Conservation (phyloP, 2,113 vertebrate genomes). For the Brachyistius frenatus region DNA sequence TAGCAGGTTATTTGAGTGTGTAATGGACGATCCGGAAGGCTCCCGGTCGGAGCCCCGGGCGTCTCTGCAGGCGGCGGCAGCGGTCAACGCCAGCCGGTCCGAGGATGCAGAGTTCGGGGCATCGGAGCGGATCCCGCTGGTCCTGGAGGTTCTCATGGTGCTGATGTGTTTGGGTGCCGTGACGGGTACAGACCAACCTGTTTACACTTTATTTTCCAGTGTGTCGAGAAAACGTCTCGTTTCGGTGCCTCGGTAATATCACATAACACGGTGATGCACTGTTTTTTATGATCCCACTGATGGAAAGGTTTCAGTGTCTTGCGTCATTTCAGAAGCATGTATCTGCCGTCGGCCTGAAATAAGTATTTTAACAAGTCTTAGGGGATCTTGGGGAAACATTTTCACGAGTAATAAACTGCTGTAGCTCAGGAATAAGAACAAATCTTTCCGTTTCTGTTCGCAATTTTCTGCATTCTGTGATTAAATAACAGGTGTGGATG, state of each 20-base stretch:
- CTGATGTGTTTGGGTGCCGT: conserved; percentile 84
- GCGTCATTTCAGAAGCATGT: too few species aligned
- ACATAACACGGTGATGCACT: too few species aligned
- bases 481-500: too few species aligned
- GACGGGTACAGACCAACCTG: conserved; percentile 68
- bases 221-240: neutral
- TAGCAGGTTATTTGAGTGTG: neutral
- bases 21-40: conserved; percentile 54
- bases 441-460: too few species aligned
- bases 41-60: conserved; percentile 33
- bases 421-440: too few species aligned
- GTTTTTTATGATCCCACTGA: too few species aligned
- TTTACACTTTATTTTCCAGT: neutral
- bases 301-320: too few species aligned
- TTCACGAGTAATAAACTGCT: too few species aligned
- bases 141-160: conserved; percentile 82
- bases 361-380: too few species aligned
- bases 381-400: too few species aligned
- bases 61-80: conserved; percentile 1
- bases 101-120: neutral
- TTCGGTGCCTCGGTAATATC: too few species aligned
- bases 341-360: too few species aligned
- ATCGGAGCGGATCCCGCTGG: conserved; percentile 55
- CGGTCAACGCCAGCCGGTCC: conserved; percentile 48
- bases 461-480: neutral